Conservation (phyloP, 2,888 invertebrate genomes). For the Protophormia terraenovae region DNA sequence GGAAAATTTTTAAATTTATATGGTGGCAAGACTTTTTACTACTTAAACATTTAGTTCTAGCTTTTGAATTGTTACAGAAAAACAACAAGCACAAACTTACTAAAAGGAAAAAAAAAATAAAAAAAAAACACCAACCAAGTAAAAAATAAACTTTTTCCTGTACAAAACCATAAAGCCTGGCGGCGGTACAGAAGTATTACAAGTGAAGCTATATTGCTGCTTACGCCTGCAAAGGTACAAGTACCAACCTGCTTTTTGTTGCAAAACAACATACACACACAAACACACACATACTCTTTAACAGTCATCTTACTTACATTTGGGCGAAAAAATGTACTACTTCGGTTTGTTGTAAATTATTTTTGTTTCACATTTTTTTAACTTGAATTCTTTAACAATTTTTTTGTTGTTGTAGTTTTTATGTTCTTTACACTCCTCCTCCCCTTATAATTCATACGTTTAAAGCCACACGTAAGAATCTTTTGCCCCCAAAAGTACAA, state of each 20-base stretch:
- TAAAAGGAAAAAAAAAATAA: not conserved
- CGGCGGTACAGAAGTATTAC: slow-evolving; percentile 57
- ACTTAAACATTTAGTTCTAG: not conserved
- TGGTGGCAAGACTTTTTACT: not conserved
- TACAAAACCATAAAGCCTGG: slow-evolving; percentile 39
- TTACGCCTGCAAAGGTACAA: slow-evolving; percentile 47
- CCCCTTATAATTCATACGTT: not conserved
- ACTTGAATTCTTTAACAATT: slow-evolving; percentile 13
- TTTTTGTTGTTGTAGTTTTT: slow-evolving; percentile 24
- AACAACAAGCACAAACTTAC: not conserved
- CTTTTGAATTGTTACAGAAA: slow-evolving; percentile 9
- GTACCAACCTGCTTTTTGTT: slow-evolving; percentile 44
- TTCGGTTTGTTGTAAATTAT: slow-evolving; percentile 56
- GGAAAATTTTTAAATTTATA: slow-evolving; percentile 19
- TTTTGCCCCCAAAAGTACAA: slow-evolving; percentile 56
- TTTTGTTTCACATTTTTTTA: slow-evolving; percentile 50
- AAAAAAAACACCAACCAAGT: not conserved
- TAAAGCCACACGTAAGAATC: slow-evolving; percentile 57
- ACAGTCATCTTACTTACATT: not conserved
- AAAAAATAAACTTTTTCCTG: slow-evolving; percentile 36
- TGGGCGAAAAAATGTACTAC: slow-evolving; percentile 23
- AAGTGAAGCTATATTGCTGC: slow-evolving; percentile 58
- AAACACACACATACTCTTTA: not conserved
- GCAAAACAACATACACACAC: not conserved
- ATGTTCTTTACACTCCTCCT: slow-evolving; percentile 3